These are phyloP conservation scores for Aurelia sp. DNA, from an alignment of 30 jellyfish, hydroid and myxozoan species.

Conservation along the genomic window DNA sequence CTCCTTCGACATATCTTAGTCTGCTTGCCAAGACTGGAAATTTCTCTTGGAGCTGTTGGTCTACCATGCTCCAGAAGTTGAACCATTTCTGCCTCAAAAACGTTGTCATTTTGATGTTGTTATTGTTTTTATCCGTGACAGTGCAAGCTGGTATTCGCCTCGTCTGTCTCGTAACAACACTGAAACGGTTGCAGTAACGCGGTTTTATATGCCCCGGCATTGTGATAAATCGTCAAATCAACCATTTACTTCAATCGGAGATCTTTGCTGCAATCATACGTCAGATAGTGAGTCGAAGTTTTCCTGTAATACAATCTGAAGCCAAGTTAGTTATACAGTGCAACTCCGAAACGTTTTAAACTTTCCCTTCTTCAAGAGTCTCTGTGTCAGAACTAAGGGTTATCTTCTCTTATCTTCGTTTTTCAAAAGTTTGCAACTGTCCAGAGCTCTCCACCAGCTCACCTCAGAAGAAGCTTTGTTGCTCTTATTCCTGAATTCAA, in stretches of 20 bases:
- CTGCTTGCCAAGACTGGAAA: conserved; percentile 35
- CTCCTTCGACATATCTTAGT: conserved; percentile 23
- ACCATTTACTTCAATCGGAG: neutral
- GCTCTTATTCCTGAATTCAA: too few relatives aligned
- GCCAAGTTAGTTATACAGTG: too few relatives aligned
- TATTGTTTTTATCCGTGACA: neutral
- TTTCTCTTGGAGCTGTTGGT: conserved; percentile 13
- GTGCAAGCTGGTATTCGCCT: neutral
- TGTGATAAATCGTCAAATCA: conserved; percentile 25
- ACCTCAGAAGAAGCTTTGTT: too few relatives aligned
- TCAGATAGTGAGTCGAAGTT: too few relatives aligned
- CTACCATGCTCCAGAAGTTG: conserved; percentile 43
- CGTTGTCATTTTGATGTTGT: conserved; percentile 6
- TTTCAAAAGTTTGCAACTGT: too few relatives aligned
- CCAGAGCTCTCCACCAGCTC: too few relatives aligned
- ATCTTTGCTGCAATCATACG: too few relatives aligned
- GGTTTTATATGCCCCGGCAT: neutral
- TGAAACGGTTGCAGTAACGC: neutral
- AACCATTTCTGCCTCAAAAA: conserved; percentile 32
- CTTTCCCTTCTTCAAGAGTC: too few relatives aligned
- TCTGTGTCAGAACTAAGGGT: too few relatives aligned
- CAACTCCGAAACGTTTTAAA: too few relatives aligned
- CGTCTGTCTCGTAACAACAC: neutral
- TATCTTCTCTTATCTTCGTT: too few relatives aligned
- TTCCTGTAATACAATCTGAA: too few relatives aligned